Evolutionary conservation across 2,888 invertebrate species (phyloP).

Genomic region (Cotesia congregata): DNA sequence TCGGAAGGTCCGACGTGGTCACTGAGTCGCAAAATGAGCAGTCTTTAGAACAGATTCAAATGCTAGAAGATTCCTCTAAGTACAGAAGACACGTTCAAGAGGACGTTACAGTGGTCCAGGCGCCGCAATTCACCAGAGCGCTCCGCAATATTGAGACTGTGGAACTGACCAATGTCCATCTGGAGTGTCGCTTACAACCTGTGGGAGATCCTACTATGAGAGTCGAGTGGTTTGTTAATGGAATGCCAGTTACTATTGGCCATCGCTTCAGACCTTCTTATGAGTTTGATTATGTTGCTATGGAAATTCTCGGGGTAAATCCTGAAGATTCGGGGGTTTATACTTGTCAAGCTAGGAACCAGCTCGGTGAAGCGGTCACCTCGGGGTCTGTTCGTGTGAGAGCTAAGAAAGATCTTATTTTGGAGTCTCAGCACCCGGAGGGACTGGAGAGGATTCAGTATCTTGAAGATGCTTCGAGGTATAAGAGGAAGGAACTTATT

Average conservation of each 20-base stretch:
- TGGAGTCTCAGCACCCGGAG: conserved; percentile 92
- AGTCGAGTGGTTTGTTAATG: conserved; percentile 97
- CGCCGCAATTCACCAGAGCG: conserved; percentile 89
- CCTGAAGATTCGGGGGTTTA: conserved; percentile 98
- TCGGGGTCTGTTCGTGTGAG: conserved; percentile 91
- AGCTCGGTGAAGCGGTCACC: conserved; percentile 93
- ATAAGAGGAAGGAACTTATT: conserved; percentile 84
- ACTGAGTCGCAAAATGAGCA: conserved; percentile 94
- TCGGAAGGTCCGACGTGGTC: conserved; percentile 84
- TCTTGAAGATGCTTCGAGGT: conserved; percentile 88
- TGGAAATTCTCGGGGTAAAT: conserved; percentile 95
- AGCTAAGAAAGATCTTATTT: conserved; percentile 88
- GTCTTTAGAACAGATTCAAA: conserved; percentile 91
- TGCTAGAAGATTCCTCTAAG: conserved; percentile 83
- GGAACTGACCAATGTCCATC: conserved; percentile 91
- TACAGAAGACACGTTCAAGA: conserved; percentile 81
- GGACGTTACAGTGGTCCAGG: conserved; percentile 86
- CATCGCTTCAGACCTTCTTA: conserved; percentile 95
- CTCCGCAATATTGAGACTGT: conserved; percentile 91
- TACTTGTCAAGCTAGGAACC: conserved; percentile 94
- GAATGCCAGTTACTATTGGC: conserved; percentile 91
- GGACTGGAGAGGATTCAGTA: conserved; percentile 94
- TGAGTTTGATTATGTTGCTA: conserved; percentile 97
- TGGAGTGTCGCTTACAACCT: conserved; percentile 92
- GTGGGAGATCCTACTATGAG: conserved; percentile 93